These are phyloP conservation scores for Pollenia labialis DNA, from an alignment of 2,888 invertebrate genomes.

Conservation along the genomic window DNA sequence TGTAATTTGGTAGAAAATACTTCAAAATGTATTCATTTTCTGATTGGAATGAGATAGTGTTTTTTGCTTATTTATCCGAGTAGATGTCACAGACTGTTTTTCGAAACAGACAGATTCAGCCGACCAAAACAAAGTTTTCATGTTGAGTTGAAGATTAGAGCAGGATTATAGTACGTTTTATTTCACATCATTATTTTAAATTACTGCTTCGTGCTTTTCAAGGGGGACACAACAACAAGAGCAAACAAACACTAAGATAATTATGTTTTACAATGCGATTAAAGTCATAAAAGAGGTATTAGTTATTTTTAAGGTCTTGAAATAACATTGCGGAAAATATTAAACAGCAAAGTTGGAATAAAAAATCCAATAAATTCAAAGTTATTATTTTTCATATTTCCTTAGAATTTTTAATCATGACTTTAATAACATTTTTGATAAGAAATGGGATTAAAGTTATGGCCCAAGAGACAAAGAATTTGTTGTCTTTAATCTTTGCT, in stretches of 20 bases:
- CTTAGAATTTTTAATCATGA: no score
- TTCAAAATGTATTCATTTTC: constrained; percentile 36
- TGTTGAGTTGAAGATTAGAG: constrained; percentile 41
- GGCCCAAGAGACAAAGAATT: no score
- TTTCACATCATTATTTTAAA: constrained; percentile 67
- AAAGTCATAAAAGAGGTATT: constrained; percentile 17
- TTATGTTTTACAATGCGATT: constrained; percentile 42
- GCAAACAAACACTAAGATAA: constrained; percentile 35
- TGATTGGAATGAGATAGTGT: neutral
- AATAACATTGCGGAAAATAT: neutral
- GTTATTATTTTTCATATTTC: no score
- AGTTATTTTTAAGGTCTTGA: neutral
- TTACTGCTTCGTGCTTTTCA: constrained; percentile 46
- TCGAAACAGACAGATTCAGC: constrained; percentile 13
- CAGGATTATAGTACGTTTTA: constrained; percentile 60
- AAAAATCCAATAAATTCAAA: neutral
- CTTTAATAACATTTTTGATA: no score
- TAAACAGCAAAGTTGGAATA: neutral
- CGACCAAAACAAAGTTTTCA: constrained; percentile 43
- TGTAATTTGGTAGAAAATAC: constrained; percentile 36
- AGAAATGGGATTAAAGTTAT: no score
- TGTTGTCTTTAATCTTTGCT: no score
- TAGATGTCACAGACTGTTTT: constrained; percentile 16
- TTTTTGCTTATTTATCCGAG: constrained; percentile 12
- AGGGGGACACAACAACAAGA: constrained; percentile 27